phyloP scores from a whole-genome alignment of 2,888 invertebrate genomes.

The Tachystola acroxantha region DNA sequence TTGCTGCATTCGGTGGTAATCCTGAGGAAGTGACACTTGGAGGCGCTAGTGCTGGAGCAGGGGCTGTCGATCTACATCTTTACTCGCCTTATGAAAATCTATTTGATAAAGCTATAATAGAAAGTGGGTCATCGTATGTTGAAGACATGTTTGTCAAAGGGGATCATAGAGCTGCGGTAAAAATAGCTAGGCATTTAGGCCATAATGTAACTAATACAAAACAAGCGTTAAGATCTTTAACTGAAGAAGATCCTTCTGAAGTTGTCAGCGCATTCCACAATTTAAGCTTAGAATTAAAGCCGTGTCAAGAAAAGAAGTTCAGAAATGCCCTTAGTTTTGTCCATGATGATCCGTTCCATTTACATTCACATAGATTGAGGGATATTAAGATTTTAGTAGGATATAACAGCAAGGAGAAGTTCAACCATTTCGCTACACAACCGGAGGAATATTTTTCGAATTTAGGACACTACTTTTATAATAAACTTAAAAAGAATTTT shows the following conservation, averaged over 20 bases:
- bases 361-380: slow-evolving; percentile 20
- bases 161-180: no score
- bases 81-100: no score
- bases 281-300: slow-evolving; percentile 22
- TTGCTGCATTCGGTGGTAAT: no score
- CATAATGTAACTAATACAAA: no score
- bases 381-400: slow-evolving; percentile 34
- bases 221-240: slow-evolving; percentile 31
- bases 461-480: slow-evolving; percentile 7
- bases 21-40: no score
- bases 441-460: slow-evolving; percentile 19
- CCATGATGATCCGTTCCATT: slow-evolving; percentile 22
- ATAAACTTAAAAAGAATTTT: slow-evolving; percentile 11
- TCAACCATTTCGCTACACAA: slow-evolving; percentile 22
- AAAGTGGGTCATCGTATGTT: no score
- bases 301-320: slow-evolving; percentile 34
- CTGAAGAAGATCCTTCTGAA: slow-evolving; percentile 26
- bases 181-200: no score
- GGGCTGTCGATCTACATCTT: no score
- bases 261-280: slow-evolving; percentile 31
- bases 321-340: slow-evolving; percentile 27
- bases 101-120: no score
- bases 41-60: no score
- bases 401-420: slow-evolving; percentile 38
- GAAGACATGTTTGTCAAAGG: no score